Conservation (phyloP, 2,113 vertebrate species). For the Carassius gibelio region DNA sequence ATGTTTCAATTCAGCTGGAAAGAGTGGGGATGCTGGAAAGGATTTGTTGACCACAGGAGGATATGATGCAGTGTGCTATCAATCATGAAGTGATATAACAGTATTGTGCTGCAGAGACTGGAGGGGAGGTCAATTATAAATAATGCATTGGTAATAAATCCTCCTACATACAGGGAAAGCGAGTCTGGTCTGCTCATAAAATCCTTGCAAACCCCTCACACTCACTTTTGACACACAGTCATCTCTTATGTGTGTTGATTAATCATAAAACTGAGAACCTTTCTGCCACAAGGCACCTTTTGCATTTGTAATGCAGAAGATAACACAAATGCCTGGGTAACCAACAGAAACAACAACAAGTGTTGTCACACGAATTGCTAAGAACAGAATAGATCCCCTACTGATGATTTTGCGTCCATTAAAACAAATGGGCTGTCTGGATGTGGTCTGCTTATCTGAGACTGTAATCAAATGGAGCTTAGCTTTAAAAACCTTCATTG, state of each 20-base stretch:
- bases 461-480: conserved; percentile 32
- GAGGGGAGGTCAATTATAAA: conserved; percentile 36
- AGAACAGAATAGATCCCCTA: conserved; percentile 21
- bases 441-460: conserved; percentile 45
- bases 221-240: neutral
- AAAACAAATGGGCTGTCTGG: conserved; percentile 26
- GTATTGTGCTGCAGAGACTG: conserved; percentile 27
- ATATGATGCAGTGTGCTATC: conserved; percentile 2
- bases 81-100: conserved; percentile 31
- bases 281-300: neutral
- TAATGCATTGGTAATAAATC: conserved; percentile 28
- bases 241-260: conserved; percentile 5
- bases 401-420: conserved; percentile 11
- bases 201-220: conserved; percentile 15
- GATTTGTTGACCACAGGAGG: conserved; percentile 29
- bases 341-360: neutral
- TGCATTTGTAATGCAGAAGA: neutral
- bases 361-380: conserved; percentile 13
- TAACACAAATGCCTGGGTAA: conserved; percentile 21
- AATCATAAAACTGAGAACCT: neutral
- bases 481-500: conserved; percentile 19
- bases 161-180: conserved; percentile 3
- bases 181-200: conserved; percentile 17
- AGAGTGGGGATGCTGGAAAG: neutral
- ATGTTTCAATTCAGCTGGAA: neutral